These are phyloP conservation scores for Nowickia ferox DNA, from an alignment of 2,888 invertebrate species.

Conservation along the genomic window DNA sequence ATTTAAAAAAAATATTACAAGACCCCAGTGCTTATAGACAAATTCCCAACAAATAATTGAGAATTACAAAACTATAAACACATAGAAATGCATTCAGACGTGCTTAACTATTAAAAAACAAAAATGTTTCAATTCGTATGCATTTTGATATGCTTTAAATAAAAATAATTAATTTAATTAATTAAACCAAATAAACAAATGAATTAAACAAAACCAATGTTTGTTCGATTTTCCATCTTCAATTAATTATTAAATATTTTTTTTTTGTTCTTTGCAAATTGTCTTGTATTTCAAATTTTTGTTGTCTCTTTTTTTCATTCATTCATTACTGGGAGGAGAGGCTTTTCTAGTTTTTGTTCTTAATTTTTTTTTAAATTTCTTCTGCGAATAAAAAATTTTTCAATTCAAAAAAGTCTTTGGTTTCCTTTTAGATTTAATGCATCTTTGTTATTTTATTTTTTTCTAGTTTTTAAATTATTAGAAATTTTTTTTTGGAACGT, in stretches of 20 bases:
- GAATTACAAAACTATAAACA: background rate
- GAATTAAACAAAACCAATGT: constrained; percentile 45
- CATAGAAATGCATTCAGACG: too few species aligned
- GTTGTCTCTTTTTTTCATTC: constrained; percentile 60
- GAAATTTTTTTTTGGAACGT: background rate
- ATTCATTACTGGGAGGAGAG: constrained; percentile 33
- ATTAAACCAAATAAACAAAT: constrained; percentile 11
- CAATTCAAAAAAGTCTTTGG: constrained; percentile 6
- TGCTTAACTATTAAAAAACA: background rate
- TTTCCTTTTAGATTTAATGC: background rate
- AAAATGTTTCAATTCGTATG: constrained; percentile 55
- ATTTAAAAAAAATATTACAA: too few species aligned
- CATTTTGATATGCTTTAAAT: too few species aligned
- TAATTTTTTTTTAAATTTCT: constrained; percentile 1
- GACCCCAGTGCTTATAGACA: too few species aligned
- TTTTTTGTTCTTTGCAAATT: constrained; percentile 32
- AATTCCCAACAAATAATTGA: too few species aligned
- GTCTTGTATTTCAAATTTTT: constrained; percentile 33
- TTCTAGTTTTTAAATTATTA: constrained; percentile 57
- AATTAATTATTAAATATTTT: constrained; percentile 23
- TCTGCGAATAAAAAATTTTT: background rate
- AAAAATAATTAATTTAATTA: background rate
- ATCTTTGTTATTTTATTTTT: constrained; percentile 54
- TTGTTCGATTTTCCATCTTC: constrained; percentile 19
- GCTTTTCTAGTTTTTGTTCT: constrained; percentile 64